Base-by-base conservation (phyloP, 1,140 invertebrate species). In the Augochlora pura region DNA sequence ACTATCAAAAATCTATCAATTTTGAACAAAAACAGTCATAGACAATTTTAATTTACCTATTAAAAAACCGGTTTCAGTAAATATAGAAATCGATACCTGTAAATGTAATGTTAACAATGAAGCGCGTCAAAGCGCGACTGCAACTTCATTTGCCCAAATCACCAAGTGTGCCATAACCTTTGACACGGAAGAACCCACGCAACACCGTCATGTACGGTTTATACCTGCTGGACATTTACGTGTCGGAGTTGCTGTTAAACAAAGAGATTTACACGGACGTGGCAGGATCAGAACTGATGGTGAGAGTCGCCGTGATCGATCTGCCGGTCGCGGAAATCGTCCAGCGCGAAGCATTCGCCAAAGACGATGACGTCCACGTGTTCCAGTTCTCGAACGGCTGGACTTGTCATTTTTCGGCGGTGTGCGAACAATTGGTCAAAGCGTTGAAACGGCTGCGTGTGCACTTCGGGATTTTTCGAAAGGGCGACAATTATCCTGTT, bases 121-220 rank as follows among this genome's bases (percentile, higher is more conserved):
- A 16, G 7, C 12, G 9, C 25, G 7, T 57, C 3, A 8, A 23
- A 1, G 8, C 3, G 25, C 6, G 3, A 14, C 8, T 38, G 74
- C 54, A 77, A 77, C 66, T 77, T 77, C 74, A 77, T 4, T 62
- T 0, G 8, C 1, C 9, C n/a, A 76, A 77, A 77, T 77, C 21
- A 5, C 4, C 16, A 69, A 69, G 74, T 77, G n/a, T 23, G 6
- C 2, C 18, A 9, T 77, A 77, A 77, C 74, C 74, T 76, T 6
- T 10, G 0, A 46, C 18, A 10, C 10, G 23, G 8, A 18, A 49
- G 25, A 10, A 42, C 16, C 27, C 18, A 7, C 32, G 32, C 12
- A n/a, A 23, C 49, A 18, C 4, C 16, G 21, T 74, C 7, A 79
- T 66, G 63, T 60, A 46, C 8, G 69, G 62, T 16, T 39, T 79